Percentiles rank a stretch among this genome's conserved stretches.
phyloP scores from a whole-genome alignment of 2,797 vertebrate species.

The Ara ararauna region DNA sequence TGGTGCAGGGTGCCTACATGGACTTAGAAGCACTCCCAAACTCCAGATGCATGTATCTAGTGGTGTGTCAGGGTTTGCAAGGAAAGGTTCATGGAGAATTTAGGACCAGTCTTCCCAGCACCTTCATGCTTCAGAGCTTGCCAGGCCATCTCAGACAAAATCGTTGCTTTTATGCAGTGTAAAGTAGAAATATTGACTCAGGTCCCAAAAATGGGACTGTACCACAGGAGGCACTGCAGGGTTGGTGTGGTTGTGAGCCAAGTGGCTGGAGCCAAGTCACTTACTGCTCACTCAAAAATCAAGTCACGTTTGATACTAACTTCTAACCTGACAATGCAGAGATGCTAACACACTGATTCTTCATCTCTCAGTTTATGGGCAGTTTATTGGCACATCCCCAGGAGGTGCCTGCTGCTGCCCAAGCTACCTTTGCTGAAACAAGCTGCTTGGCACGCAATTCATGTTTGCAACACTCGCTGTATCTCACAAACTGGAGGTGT shows the following conservation, averaged over 20 bases:
- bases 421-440: neutral
- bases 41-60: neutral
- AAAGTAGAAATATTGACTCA: fast-evolving
- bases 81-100: neutral
- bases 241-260: neutral
- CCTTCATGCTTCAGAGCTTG: neutral
- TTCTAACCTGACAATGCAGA: neutral
- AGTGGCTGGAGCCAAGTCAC: neutral
- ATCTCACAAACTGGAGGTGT: neutral
- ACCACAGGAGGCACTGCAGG: fast-evolving
- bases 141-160: neutral
- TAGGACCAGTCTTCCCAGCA: neutral
- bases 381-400: fast-evolving
- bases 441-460: fast-evolving
- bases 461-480: fast-evolving
- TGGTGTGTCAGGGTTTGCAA: neutral
- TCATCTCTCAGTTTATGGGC: fast-evolving
- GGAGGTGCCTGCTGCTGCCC: neutral
- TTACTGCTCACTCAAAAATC: neutral
- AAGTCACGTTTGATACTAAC: fast-evolving
- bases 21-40: neutral
- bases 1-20: fast-evolving
- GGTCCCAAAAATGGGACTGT: neutral
- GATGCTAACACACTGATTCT: neutral
- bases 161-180: neutral